Evolutionary conservation across 2,113 vertebrate genomes (phyloP).

Genomic region (Solea solea): DNA sequence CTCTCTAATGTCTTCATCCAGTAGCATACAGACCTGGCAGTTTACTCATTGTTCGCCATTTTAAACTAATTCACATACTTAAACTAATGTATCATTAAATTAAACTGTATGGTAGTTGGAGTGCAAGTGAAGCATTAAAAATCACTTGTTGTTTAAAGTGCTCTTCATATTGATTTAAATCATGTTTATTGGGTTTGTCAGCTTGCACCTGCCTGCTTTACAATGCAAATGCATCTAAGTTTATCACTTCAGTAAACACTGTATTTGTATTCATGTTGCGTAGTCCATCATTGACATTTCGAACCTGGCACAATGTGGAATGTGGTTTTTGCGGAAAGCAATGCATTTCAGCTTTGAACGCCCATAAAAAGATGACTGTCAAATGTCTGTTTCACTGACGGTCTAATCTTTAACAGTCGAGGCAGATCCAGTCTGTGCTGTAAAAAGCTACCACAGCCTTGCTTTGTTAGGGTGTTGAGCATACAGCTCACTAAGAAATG

Average conservation of each 20-base stretch:
- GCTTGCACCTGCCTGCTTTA: conserved; percentile 4
- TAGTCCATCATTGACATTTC: not conserved
- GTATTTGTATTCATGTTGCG: conserved; percentile 1
- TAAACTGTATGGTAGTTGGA: too few relatives aligned
- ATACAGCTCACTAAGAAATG: not conserved
- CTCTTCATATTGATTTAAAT: not conserved
- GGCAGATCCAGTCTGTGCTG: conserved; percentile 8
- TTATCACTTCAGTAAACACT: conserved; percentile 10
- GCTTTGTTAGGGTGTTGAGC: not conserved
- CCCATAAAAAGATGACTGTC: not conserved
- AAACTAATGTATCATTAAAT: too few relatives aligned
- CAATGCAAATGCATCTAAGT: conserved; percentile 1
- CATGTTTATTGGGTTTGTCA: conserved; percentile 4
- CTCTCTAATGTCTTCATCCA: not conserved
- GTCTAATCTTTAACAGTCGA: not conserved
- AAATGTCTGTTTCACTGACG: not conserved
- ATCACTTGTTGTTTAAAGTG: not conserved
- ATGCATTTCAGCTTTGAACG: too few relatives aligned
- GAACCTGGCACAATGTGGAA: not conserved
- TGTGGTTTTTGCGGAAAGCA: too few relatives aligned
- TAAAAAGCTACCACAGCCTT: not conserved
- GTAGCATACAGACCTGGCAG: too few relatives aligned
- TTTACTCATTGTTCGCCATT: not conserved
- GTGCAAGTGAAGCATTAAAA: conserved; percentile 1
- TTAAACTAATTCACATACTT: not conserved